Conservation (phyloP, 2,113 vertebrate species). For the Cryptomyrus ogoouensis region DNA sequence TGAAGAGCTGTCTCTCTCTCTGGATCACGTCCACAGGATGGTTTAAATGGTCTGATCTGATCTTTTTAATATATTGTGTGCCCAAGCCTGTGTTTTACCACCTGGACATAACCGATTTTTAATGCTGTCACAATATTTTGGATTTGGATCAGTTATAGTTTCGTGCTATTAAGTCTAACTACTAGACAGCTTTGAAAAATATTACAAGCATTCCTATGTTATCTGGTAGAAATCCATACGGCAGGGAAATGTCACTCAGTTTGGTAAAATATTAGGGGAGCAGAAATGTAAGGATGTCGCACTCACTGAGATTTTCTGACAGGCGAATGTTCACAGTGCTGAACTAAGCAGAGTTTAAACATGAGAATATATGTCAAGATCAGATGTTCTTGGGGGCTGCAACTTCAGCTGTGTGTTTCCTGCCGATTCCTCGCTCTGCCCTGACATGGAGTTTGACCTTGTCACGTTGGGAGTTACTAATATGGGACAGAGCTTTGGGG, state of each 20-base stretch:
- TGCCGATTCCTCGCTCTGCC: slow-evolving; percentile 16
- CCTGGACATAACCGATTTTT: not conserved
- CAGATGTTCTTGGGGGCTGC: slow-evolving; percentile 3
- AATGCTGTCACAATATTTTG: not conserved
- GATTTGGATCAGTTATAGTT: not conserved
- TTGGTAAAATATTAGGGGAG: slow-evolving; percentile 13
- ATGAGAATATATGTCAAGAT: slow-evolving; percentile 29
- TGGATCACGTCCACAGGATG: not conserved
- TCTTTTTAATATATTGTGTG: not conserved
- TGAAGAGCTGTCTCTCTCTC: not conserved
- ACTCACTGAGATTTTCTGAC: slow-evolving; percentile 1
- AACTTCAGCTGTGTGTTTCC: slow-evolving; percentile 18
- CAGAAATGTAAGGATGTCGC: not conserved
- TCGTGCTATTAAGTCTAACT: not conserved
- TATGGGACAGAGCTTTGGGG: slow-evolving; percentile 22
- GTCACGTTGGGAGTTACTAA: slow-evolving; percentile 17
- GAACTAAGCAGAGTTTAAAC: slow-evolving; percentile 21
- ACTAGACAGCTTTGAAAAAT: slow-evolving; percentile 1
- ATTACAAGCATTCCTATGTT: not conserved
- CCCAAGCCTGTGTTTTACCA: not conserved
- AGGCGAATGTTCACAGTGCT: not conserved
- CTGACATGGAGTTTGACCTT: slow-evolving; percentile 23
- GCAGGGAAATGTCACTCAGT: slow-evolving; percentile 12
- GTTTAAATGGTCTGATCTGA: not conserved
- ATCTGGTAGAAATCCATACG: not conserved